These are phyloP conservation scores for Cotesia congregata DNA, from an alignment of 2,888 invertebrate species.

Conservation along the genomic window DNA sequence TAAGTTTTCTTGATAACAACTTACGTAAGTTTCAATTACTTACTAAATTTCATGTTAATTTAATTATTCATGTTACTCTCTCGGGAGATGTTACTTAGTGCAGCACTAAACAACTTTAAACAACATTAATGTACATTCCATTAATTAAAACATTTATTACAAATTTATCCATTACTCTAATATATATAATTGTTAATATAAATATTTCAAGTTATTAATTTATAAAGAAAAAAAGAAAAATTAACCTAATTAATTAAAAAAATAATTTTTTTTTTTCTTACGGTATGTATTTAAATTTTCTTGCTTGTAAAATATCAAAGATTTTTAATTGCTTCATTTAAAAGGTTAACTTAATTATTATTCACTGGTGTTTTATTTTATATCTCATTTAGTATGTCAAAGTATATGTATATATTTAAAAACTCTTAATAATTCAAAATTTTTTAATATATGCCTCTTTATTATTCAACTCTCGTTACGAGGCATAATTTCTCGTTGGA, in stretches of 20 bases:
- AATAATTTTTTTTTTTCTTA: not conserved
- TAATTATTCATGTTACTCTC: slow-evolving; percentile 1
- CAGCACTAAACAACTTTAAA: not conserved
- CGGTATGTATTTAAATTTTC: not conserved
- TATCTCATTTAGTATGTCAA: not conserved
- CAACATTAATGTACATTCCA: not conserved
- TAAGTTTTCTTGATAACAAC: not conserved
- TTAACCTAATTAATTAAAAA: not conserved
- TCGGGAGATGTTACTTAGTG: not conserved
- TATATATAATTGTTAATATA: too few relatives aligned
- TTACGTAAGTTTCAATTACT: not conserved
- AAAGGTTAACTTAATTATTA: slow-evolving; percentile 1
- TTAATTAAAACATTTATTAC: not conserved
- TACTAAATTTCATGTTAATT: not conserved
- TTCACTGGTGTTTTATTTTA: not conserved
- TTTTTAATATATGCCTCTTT: slow-evolving; percentile 41
- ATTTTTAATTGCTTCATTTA: slow-evolving; percentile 1
- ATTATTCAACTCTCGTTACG: slow-evolving; percentile 41
- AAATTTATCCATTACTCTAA: not conserved
- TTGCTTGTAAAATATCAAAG: not conserved
- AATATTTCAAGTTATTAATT: not conserved
- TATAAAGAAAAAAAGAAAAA: not conserved
- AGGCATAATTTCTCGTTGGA: slow-evolving; percentile 44
- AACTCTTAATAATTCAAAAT: slow-evolving; percentile 23
- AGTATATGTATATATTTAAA: not conserved